Percentiles rank a stretch among this genome's conserved stretches.
phyloP scores from a whole-genome alignment of 1,140 invertebrate genomes.

The Hyles vespertilio region DNA sequence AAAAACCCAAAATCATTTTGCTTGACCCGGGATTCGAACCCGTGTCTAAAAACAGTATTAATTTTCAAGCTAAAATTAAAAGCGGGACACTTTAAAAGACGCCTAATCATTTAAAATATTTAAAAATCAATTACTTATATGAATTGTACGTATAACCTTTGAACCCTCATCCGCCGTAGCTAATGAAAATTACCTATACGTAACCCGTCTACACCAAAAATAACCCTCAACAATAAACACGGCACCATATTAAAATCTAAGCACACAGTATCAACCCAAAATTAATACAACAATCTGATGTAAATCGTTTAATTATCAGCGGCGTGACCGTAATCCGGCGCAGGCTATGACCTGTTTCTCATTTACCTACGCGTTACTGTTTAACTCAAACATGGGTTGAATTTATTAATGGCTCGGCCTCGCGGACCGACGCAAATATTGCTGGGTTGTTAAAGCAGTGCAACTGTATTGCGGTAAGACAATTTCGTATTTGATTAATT shows the following conservation, averaged over 20 bases:
- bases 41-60: no score
- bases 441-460: conserved; percentile 4
- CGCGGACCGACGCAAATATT: conserved; percentile 17
- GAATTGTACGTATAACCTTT: no score
- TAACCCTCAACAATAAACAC: not conserved
- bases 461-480: not conserved
- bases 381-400: conserved; percentile 51
- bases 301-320: conserved; percentile 9
- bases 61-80: no score
- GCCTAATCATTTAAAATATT: no score
- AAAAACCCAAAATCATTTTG: no score
- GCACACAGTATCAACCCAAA: conserved; percentile 3
- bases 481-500: not conserved
- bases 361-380: conserved; percentile 31
- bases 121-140: no score
- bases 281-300: conserved; percentile 8
- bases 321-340: conserved; percentile 24
- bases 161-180: no score
- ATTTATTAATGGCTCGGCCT: conserved; percentile 45
- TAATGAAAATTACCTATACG: not conserved
- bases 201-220: not conserved
- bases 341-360: conserved; percentile 28
- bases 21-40: no score
- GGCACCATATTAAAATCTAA: conserved; percentile 3
- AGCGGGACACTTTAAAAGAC: no score